Base-by-base conservation (phyloP, 2,888 invertebrate species). In the Herminia tarsipennalis region DNA sequence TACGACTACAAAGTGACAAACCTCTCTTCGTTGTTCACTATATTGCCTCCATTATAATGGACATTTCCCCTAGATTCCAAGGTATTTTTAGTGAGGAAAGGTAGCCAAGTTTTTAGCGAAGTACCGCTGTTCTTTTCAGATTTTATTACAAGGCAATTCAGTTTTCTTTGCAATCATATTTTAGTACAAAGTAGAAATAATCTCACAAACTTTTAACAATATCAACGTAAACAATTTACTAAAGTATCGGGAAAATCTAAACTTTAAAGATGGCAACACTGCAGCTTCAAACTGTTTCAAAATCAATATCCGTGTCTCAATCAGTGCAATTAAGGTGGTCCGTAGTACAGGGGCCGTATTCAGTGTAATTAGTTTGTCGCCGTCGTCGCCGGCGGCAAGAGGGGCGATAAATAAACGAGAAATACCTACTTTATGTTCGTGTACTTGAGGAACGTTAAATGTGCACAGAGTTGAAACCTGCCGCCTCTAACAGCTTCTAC, bases 281-380 rank as follows among this genome's bases (percentile, higher is more conserved):
- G 17, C 25, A 18, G 40, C 40, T 28, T 39, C 76, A 78, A 83
- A 83, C 81, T 84, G 83, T 85, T 86, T 83, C 83, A 55, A 82
- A 89, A 90, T 88, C 90, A 86, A 90, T 90, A 89, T 88, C 87
- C 84, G 83, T 88, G 88, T 89, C 87, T 89, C 86, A 88, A 89
- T 90, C 88, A 88, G 84, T 78, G 86, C 86, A 88, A 90, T 90
- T 88, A 88, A 81, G 81, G 81, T 76, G 73, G 76, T 71, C 80
- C 75, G 70, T 70, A 62, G 67, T 73, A 70, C 78, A 69, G 78
- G 78, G 78, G 73, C 75, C 79, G 76, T 76, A 78, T 81, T 80
- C 79, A 72, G 60, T 74, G 81, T 88, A 88, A 88, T 90, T 88
- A 88, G 88, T 83, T 87, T 81, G 83, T 78, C 83, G 73, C 79